Conservation (phyloP, 2,797 vertebrate genomes). For the Menidia menidia region DNA sequence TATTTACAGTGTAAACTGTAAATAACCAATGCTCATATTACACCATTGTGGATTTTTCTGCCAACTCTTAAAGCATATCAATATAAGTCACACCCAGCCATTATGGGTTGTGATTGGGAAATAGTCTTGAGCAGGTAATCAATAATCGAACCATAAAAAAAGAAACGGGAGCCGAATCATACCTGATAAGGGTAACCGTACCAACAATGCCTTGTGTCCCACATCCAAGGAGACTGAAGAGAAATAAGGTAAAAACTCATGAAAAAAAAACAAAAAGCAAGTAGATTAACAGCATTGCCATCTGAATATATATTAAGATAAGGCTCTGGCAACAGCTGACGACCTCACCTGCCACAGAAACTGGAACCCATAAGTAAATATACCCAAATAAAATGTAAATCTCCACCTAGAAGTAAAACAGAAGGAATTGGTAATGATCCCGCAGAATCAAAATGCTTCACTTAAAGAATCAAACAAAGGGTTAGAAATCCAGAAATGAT, state of each 20-base stretch:
- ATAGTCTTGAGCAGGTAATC: no score
- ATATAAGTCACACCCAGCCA: not conserved
- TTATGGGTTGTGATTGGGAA: no score
- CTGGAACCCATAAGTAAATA: slow-evolving; percentile 92
- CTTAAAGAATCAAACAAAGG: not conserved
- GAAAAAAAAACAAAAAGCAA: not conserved
- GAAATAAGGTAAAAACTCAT: slow-evolving; percentile 15
- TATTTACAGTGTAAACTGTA: no score
- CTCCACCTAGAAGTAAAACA: slow-evolving; percentile 88
- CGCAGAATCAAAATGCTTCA: not conserved
- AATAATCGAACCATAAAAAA: not conserved
- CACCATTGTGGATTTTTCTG: not conserved
- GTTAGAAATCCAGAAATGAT: no score
- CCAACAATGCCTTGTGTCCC: slow-evolving; percentile 97
- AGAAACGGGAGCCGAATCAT: slow-evolving; percentile 30
- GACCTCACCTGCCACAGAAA: slow-evolving; percentile 95
- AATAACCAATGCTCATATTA: not conserved
- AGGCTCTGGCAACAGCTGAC: not conserved
- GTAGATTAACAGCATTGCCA: not conserved
- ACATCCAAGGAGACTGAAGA: slow-evolving; percentile 91
- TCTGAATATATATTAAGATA: fast-evolving
- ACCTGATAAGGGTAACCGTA: slow-evolving; percentile 96
- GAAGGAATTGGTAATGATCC: slow-evolving; percentile 18
- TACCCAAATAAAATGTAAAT: slow-evolving; percentile 94
- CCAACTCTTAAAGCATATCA: not conserved